Evolutionary conservation across 1,140 invertebrate species (phyloP), one percentile per base, ranked within the genome.

Genomic region (Diabrotica virgifera): DNA sequence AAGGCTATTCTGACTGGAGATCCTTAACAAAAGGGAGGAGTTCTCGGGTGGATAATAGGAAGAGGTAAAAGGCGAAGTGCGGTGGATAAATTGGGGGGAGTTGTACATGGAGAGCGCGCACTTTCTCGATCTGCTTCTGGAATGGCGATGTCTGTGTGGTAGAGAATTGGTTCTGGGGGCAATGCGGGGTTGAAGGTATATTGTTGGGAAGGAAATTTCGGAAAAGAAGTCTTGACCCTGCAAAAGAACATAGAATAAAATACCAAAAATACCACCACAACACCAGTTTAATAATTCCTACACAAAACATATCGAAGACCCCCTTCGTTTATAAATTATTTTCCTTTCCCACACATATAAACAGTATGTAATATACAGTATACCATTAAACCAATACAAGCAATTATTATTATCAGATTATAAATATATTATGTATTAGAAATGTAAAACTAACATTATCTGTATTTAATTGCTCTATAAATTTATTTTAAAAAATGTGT

Each of bases 121-220:
- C 64, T 70, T 71, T 55, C 64, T 82, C 59, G 79, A 72, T 12
- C 80, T 80, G 67, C 79, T 80, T 63, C 79, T 68, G 12, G 81
- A 72, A 55, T 69, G 62, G 79, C 81, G 72, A 72, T 81, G 74
- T 73, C 77, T 77, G 71, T 62, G 77, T 38, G 73, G 82, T 70
- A 80, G 73, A 62, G 79, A 80, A 72, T 74, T 75, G 62, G 78
- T 79, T 37, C 40, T 3, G 5, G 40, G 40, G 8, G 40, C 40
- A n/a, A 66, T 73, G 65, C 64, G 65, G 5, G 74, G 66, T 69
- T 69, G 70, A 76, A 80, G 54, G 80, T 54, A 65, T 70, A 70
- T 72, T 38, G 61, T 67, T 59, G 80, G 82, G 73, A 80, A 84
- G 80, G 87, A 89, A 77, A 89, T 83, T 80, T 89, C 88, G 80